Percentiles rank a stretch among this genome's conserved stretches.
Evolutionary conservation across 1,140 invertebrate species (phyloP).

Genomic region (Mesaphorura yosii): DNA sequence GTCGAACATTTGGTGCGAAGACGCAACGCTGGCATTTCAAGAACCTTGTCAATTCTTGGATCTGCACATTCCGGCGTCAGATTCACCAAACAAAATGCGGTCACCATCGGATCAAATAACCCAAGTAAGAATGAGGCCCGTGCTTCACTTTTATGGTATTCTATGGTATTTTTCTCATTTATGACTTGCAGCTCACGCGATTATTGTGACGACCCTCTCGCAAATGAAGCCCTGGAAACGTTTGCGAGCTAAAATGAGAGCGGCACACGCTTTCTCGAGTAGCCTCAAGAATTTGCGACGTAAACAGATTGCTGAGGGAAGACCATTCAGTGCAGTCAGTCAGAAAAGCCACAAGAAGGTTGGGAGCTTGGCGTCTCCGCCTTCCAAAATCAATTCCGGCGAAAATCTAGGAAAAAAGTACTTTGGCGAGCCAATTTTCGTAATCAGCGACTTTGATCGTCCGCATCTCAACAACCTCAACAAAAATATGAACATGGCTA

Average conservation of each 20-base stretch:
- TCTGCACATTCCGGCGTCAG: slow-evolving; percentile 7
- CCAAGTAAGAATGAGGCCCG: slow-evolving; percentile 15
- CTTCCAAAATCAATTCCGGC: background rate
- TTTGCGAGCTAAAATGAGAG: background rate
- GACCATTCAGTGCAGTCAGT: background rate
- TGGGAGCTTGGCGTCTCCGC: no score
- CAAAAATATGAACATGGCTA: no score
- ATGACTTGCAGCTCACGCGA: background rate
- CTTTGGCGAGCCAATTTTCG: background rate
- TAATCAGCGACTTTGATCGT: no score
- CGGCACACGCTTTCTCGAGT: slow-evolving; percentile 3
- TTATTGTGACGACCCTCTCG: background rate
- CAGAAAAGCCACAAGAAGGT: no score
- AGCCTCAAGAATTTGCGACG: background rate
- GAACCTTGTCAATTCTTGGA: slow-evolving; percentile 10
- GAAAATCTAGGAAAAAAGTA: background rate
- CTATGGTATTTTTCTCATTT: background rate
- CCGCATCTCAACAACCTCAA: no score
- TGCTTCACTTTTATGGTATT: background rate
- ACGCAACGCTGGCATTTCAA: slow-evolving; percentile 20
- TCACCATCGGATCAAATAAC: slow-evolving; percentile 18
- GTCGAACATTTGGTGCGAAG: slow-evolving; percentile 29
- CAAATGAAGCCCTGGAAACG: background rate
- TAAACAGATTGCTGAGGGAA: background rate
- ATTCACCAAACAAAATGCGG: background rate